Conservation (phyloP, 2,113 vertebrate genomes). For the Herpetotheres cachinnans region DNA sequence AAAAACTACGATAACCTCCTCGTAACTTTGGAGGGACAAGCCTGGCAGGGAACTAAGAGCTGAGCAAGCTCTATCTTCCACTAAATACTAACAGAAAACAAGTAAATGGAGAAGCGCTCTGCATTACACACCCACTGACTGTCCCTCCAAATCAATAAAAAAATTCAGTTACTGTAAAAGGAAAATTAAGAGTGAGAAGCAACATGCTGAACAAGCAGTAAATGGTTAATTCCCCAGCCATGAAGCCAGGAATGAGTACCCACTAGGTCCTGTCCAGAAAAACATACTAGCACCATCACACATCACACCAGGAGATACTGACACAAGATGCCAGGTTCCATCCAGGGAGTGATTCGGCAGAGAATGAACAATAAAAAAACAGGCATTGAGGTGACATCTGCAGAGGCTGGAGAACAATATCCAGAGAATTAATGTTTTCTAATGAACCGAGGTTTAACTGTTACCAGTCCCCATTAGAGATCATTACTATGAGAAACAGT, state of each 20-base stretch:
- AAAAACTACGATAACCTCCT: background rate
- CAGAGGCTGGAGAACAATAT: background rate
- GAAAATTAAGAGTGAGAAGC: background rate
- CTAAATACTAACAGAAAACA: background rate
- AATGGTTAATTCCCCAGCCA: background rate
- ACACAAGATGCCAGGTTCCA: background rate
- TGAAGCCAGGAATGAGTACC: background rate
- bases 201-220: background rate
- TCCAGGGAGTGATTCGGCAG: background rate
- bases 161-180: background rate
- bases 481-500: background rate
- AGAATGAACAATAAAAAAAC: background rate
- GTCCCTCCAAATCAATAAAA: background rate
- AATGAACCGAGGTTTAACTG: background rate
- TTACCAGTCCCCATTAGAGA: background rate
- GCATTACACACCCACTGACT: background rate
- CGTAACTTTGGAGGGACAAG: background rate
- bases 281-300: background rate
- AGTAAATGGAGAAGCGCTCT: background rate
- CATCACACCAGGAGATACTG: background rate
- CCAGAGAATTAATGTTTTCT: background rate
- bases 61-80: background rate
- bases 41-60: background rate
- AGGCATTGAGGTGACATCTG: background rate
- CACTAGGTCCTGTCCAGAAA: background rate